Conservation (phyloP, 2,888 invertebrate species). For the Pteria penguin region DNA sequence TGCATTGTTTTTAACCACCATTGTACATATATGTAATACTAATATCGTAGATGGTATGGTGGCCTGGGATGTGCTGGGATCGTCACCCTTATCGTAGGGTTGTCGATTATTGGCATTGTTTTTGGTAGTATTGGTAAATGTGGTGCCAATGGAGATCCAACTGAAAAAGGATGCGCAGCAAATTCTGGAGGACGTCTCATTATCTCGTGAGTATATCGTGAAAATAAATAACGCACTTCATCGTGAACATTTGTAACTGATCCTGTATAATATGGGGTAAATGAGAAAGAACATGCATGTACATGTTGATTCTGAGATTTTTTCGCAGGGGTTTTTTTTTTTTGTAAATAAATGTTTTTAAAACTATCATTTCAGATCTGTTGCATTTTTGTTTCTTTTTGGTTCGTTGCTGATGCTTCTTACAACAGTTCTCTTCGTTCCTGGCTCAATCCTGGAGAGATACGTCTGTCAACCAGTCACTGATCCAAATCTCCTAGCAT, state of each 20-base stretch:
- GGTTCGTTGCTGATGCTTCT: constrained; percentile 26
- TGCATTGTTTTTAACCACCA: no score
- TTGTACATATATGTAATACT: no score
- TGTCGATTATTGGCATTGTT: constrained; percentile 54
- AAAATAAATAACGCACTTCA: no score
- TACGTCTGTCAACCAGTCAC: constrained; percentile 30
- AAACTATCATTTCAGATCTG: constrained; percentile 5
- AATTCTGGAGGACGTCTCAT: constrained; percentile 64
- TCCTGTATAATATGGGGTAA: no score
- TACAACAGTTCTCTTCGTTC: constrained; percentile 21
- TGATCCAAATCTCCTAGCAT: constrained; percentile 13
- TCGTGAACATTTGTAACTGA: no score
- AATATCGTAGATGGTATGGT: constrained; percentile 67
- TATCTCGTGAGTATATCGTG: constrained; percentile 65
- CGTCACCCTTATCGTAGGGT: constrained; percentile 52
- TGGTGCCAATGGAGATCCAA: constrained; percentile 41
- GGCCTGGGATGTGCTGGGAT: constrained; percentile 59
- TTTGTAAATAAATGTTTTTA: no score
- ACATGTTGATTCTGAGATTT: background rate
- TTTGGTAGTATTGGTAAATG: constrained; percentile 50
- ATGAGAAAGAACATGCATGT: no score
- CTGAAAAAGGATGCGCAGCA: constrained; percentile 56
- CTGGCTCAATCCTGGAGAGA: constrained; percentile 20
- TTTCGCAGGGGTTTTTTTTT: background rate
- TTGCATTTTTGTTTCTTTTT: constrained; percentile 24